phyloP scores from a whole-genome alignment of 2,888 invertebrate species.

The Cephus sareptanus region DNA sequence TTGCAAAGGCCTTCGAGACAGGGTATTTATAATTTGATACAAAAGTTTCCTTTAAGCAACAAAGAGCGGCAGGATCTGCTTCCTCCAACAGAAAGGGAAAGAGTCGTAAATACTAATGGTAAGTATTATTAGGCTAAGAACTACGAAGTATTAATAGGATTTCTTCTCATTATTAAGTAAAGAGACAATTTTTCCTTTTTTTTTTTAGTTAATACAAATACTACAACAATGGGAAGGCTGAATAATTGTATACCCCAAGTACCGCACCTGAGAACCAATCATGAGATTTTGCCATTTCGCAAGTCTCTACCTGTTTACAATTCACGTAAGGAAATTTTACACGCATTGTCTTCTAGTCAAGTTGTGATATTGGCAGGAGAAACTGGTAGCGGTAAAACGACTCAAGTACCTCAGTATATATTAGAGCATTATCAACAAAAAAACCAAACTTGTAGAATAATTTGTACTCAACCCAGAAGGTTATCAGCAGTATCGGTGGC shows the following conservation, averaged over 20 bases:
- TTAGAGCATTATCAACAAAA: slow-evolving; percentile 77
- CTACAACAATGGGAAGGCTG: slow-evolving; percentile 73
- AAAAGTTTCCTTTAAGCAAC: slow-evolving; percentile 76
- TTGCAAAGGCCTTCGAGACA: slow-evolving; percentile 74
- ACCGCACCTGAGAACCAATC: slow-evolving; percentile 68
- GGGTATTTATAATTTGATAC: slow-evolving; percentile 72
- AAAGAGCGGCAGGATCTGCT: slow-evolving; percentile 78
- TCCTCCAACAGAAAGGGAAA: slow-evolving; percentile 75
- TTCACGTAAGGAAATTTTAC: slow-evolving; percentile 75
- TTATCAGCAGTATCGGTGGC: slow-evolving; percentile 92
- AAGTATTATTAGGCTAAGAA: slow-evolving; percentile 18
- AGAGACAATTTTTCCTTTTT: not conserved
- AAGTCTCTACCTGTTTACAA: slow-evolving; percentile 78
- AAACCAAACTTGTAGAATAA: slow-evolving; percentile 79
- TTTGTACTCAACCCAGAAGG: slow-evolving; percentile 93
- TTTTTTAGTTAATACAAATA: slow-evolving; percentile 62
- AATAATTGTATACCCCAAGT: slow-evolving; percentile 77
- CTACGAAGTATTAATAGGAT: not conserved
- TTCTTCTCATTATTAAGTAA: not conserved
- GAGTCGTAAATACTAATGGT: slow-evolving; percentile 67
- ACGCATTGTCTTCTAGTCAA: slow-evolving; percentile 66
- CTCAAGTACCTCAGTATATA: slow-evolving; percentile 94
- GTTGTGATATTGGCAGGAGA: slow-evolving; percentile 83
- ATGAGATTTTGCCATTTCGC: slow-evolving; percentile 71
- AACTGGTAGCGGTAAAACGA: slow-evolving; percentile 95